Evolutionary conservation across 1,140 invertebrate genomes (phyloP).

Genomic region (Bombus haemorrhoidalis): DNA sequence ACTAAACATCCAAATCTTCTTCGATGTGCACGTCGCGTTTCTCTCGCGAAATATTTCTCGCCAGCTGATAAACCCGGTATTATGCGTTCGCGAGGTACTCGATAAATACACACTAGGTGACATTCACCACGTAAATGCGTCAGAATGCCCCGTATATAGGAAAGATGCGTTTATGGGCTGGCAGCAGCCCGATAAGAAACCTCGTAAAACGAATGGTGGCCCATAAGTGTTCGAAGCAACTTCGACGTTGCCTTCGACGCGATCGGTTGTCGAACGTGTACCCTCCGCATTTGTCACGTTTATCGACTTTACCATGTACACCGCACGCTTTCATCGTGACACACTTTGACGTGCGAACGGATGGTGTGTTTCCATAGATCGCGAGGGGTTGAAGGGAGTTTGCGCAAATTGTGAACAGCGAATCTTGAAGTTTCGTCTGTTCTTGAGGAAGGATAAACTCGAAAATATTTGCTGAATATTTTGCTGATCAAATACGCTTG

Average conservation of each 20-base stretch:
- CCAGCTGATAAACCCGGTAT: constrained; percentile 6
- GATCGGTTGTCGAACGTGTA: constrained; percentile 68
- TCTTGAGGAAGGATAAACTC: not conserved
- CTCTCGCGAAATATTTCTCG: not conserved
- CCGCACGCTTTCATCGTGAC: constrained; percentile 58
- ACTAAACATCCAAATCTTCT: not conserved
- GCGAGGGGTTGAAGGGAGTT: not conserved
- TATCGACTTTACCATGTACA: constrained; percentile 70
- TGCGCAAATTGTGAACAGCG: too few species aligned
- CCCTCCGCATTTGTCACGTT: constrained; percentile 73
- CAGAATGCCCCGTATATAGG: constrained; percentile 46
- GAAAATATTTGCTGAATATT: too few species aligned
- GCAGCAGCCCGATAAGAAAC: constrained; percentile 78
- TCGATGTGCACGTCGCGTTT: not conserved
- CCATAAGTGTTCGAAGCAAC: constrained; percentile 74
- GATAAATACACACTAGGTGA: constrained; percentile 56
- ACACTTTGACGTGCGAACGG: constrained; percentile 58
- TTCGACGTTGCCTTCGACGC: constrained; percentile 64
- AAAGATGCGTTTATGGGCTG: constrained; percentile 79
- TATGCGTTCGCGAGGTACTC: constrained; percentile 40
- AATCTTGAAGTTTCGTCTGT: not conserved
- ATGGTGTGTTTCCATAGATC: constrained; percentile 7
- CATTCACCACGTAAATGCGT: constrained; percentile 69
- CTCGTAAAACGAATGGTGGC: constrained; percentile 78
- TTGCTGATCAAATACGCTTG: too few species aligned